Conservation (phyloP, 30 jellyfish, hydroid and myxozoan genomes). For the Chrysaora quinquecirrha region DNA sequence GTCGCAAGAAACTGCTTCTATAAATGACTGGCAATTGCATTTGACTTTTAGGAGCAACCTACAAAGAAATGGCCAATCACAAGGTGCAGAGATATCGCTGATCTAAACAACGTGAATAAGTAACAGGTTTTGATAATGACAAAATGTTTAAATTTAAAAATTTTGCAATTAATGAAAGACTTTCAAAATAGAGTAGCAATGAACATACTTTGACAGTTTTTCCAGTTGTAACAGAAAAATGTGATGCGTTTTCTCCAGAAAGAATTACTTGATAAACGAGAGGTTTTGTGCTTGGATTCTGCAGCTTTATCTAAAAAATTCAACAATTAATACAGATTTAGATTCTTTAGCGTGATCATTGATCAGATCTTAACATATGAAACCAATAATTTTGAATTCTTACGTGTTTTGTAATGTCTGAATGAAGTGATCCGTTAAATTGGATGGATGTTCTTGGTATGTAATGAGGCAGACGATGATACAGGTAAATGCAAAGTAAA, state of each 20-base stretch:
- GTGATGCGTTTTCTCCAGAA: conserved; percentile 76
- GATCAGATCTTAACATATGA: too few species aligned
- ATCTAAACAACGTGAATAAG: too few species aligned
- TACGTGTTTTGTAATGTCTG: conserved; percentile 84
- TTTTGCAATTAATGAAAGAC: background rate
- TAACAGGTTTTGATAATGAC: too few species aligned
- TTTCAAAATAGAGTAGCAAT: background rate
- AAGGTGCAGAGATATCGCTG: too few species aligned
- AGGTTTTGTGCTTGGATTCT: conserved; percentile 94
- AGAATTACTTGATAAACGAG: conserved; percentile 73
- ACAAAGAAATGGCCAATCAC: too few species aligned
- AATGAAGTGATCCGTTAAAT: conserved; percentile 73
- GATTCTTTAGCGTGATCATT: too few species aligned
- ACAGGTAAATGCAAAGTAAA: conserved; percentile 72
- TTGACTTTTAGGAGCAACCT: conserved; percentile 93
- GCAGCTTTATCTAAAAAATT: conserved; percentile 75
- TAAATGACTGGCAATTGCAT: conserved; percentile 75
- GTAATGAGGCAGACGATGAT: conserved; percentile 90
- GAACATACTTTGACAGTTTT: conserved; percentile 67
- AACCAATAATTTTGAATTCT: conserved; percentile 6
- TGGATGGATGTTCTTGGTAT: conserved; percentile 70
- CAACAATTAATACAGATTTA: too few species aligned
- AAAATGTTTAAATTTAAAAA: too few species aligned
- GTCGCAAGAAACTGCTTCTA: conserved; percentile 84
- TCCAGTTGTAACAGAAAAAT: conserved; percentile 69